A percentile compares a stretch with the other conserved stretches of the same genome.
Conservation (phyloP, 2,113 vertebrate species). For the Propithecus coquereli region DNA sequence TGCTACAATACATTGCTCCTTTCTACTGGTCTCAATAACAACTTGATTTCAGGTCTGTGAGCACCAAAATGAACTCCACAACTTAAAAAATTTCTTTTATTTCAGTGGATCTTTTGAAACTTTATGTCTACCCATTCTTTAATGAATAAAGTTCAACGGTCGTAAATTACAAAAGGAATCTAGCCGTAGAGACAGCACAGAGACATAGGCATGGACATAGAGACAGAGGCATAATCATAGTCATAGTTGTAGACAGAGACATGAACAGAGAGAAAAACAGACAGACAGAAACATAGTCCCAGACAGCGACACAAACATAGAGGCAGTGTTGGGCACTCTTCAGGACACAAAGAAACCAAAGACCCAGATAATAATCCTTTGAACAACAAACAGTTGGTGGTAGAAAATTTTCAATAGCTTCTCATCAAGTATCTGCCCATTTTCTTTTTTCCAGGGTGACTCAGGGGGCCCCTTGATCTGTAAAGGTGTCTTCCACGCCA, state of each 20-base stretch:
- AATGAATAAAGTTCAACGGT: not conserved
- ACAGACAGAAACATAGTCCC: not conserved
- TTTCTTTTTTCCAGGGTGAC: not conserved
- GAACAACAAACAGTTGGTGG: not conserved
- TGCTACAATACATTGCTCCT: not conserved
- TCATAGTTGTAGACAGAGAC: not conserved
- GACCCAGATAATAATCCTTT: not conserved
- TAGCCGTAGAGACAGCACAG: not conserved
- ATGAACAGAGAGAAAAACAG: not conserved
- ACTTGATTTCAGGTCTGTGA: not conserved
- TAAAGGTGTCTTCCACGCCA: not conserved
- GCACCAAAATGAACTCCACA: not conserved
- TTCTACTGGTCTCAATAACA: not conserved
- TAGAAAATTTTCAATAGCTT: not conserved
- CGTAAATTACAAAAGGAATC: not conserved
- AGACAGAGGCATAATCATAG: not conserved
- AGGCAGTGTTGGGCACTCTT: not conserved
- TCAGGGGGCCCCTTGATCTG: slow-evolving; percentile 60
- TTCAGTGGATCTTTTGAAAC: not conserved
- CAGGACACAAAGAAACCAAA: not conserved
- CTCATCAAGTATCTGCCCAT: not conserved
- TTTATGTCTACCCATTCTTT: not conserved
- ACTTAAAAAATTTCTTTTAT: not conserved
- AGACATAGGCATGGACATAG: not conserved
- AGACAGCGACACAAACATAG: not conserved